Evolutionary conservation across 2,888 invertebrate genomes (phyloP), one percentile per base, ranked within the genome.

Genomic region (Taphrorychus bicolor): DNA sequence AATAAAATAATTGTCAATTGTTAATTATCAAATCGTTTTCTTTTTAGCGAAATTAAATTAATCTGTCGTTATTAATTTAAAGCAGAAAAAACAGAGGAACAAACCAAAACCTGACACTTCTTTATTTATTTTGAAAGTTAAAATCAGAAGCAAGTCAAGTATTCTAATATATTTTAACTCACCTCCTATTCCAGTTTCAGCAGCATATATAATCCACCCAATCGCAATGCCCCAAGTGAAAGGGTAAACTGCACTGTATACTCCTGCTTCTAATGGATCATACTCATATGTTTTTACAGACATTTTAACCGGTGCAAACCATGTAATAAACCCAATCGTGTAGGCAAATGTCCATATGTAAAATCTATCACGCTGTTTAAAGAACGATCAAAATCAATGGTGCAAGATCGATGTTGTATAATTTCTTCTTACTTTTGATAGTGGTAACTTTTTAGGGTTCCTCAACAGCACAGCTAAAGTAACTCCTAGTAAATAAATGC

Each of bases 401-500:
- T n/a, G n/a, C n/a, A n/a, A n/a, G n/a, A n/a, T n/a, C n/a, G n/a
- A n/a, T 32, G 11, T 32, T n/a, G n/a, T n/a, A n/a, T n/a, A n/a
- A n/a, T n/a, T n/a, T n/a, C n/a, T n/a, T n/a, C 51, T 66, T 72
- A 75, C 74, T 62, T 71, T 75, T 5, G 72, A 72, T 22, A 72
- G 63, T 19, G 11, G 5, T 3, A 58, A 58, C 4, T 70, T 63
- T 48, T 68, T 72, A 7, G 67, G 59, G 58, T 68, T 68, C 60
- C 73, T 83, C 52, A 89, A 77, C 5, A 83, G 75, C 75, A 86
- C 87, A 5, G 88, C 89, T 52, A 87, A 76, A 42, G 85, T 81
- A 61, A 89, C 84, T 32, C 89, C 89, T 79, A 88, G 85, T 51
- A 88, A 84, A 74, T 89, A 89, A 24, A 89, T 87, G 1, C 89